Base-by-base conservation (phyloP, 2,797 vertebrate species). In the Cichlasoma orientale region DNA sequence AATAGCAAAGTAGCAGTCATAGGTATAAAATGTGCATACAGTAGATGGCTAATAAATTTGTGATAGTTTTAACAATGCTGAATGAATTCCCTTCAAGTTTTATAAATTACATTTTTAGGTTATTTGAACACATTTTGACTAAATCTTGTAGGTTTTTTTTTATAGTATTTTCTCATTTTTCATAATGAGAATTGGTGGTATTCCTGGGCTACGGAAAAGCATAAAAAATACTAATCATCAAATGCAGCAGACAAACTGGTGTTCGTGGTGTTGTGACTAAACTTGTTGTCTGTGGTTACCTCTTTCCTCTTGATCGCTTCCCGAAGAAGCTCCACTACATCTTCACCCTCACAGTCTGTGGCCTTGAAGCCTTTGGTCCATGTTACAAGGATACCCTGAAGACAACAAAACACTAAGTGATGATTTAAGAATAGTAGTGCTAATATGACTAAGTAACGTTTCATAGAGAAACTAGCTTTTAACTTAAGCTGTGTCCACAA, bases 281-380 rank as follows among this genome's bases (percentile, higher is more conserved):
- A 75, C 4, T 1, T 3, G 1, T 44, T 57, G 11, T 58, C 36
- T 29, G 14, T 1, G 2, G 10, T 96, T 90, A 98, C 98, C 97
- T 99, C 98, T 96, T 97, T 97, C 87, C 98, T 97, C 93, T 99
- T 99, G 87, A 99, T 96, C 0, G 97, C 98, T 7, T 99, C 98
- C 80, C 96, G 95, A 25, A 99, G 95, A 74, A 99, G 96, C 88
- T 95, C 95, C 21, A 97, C 98, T 33, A 99, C 97, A 9, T 99
- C 97, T 23, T 98, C 96, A 2, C 98, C 98, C 92, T 98, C 98
- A 0, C 98, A 99, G 93, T 99, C 98, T 3, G 97, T 98, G 70
- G 98, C 97, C 92, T 98, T 99, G 91, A 99, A 99, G 41, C 98
- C 98, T 93, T 99, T 99, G 72, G 98, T 99, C 98, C 98, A 99